A percentile compares a stretch with the other conserved stretches of the same genome.
phyloP scores from a whole-genome alignment of 2,888 invertebrate genomes.

The Prosapia bicincta region DNA sequence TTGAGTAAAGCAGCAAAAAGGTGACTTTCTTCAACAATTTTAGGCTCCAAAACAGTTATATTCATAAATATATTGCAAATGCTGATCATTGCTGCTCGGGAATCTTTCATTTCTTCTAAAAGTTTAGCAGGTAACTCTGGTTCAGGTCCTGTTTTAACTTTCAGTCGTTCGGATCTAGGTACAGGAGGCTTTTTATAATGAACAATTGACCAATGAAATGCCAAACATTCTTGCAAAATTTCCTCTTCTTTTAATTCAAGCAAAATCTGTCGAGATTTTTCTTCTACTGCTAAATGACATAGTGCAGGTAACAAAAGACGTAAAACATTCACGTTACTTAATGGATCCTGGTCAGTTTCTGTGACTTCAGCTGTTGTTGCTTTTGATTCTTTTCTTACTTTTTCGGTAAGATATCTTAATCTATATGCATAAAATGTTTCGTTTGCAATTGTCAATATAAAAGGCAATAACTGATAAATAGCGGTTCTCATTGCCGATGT shows the following conservation, averaged over 20 bases:
- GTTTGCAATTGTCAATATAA: constrained; percentile 73
- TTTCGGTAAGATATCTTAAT: constrained; percentile 64
- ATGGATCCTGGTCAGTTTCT: constrained; percentile 51
- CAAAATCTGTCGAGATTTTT: constrained; percentile 76
- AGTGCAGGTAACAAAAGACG: constrained; percentile 82
- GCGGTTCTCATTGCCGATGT: constrained; percentile 83
- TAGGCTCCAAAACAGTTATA: constrained; percentile 81
- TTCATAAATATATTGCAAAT: constrained; percentile 92
- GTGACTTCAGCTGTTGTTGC: constrained; percentile 32
- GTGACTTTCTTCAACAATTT: constrained; percentile 72
- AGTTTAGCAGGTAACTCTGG: constrained; percentile 70
- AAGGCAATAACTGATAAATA: constrained; percentile 76
- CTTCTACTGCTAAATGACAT: constrained; percentile 89
- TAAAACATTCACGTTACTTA: constrained; percentile 67
- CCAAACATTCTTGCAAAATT: constrained; percentile 71
- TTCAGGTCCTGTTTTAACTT: constrained; percentile 70
- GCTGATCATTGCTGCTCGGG: constrained; percentile 79
- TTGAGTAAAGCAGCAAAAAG: constrained; percentile 77
- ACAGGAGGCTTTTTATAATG: constrained; percentile 79
- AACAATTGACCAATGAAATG: constrained; percentile 83
- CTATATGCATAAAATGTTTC: constrained; percentile 75
- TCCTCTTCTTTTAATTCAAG: constrained; percentile 76
- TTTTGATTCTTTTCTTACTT: constrained; percentile 55
- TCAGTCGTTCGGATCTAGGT: constrained; percentile 74
- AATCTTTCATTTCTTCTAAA: constrained; percentile 78